Base-by-base conservation (phyloP, 2,888 invertebrate species). In the Unio pictorum region DNA sequence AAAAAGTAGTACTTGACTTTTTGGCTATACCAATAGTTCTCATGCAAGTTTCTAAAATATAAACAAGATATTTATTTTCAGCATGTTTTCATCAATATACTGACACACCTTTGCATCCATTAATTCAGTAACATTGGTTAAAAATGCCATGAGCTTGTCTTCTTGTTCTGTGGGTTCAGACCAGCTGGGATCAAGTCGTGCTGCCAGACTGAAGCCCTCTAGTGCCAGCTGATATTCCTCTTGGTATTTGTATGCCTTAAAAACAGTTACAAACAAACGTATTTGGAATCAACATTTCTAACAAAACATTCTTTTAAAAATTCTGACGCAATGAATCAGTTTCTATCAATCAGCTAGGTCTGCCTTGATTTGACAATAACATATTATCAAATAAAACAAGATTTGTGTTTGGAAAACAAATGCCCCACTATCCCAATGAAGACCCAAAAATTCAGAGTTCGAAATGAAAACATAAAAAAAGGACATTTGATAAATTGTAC, bases 101-200 rank as follows among this genome's bases (percentile, higher is more conserved):
- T 20, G 23, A n/a, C 61, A 55, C 68, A 89, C 95, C 84, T 93
- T 93, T 5, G 92, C 93, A 30, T 91, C 89, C 28, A 94, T 92
- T 64, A 94, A 91, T 58, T 93, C 93, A 78, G 93, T 92, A 15
- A 94, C 92, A 68, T 93, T 92, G 59, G 91, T 91, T 54, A 96
- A 91, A 89, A 94, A 95, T 66, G 92, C 92, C 0, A 93, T 83
- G 54, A 95, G 90, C 64, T 93, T 92, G 28, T 92, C 91, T 69
- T 93, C 92, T 87, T 94, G 94, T 1, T 90, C 89, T 72, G 90
- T 90, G 0, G 95, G 94, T 1, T 93, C 92, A 17, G 69, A 67
- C 95, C 96, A 96, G 0, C 92, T 91, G 0, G 95, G 95, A 89
- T 96, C 95, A 71, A 95, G 91, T 3, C 92, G 90, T 58, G 92